Evolutionary conservation across 2,797 vertebrate species (phyloP).

Genomic region (Mus caroli): DNA sequence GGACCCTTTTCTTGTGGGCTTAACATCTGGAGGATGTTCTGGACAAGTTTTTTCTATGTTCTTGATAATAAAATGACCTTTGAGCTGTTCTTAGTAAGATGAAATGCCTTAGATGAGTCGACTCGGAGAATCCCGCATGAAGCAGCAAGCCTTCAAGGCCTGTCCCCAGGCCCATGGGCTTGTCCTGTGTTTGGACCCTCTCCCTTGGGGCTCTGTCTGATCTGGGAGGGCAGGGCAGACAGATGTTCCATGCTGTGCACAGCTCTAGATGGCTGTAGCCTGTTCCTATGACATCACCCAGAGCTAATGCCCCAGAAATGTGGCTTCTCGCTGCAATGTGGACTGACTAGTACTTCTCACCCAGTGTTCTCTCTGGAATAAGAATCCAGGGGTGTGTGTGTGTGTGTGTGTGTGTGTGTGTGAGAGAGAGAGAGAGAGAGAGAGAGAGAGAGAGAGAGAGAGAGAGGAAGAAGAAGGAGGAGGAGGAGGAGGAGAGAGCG

Average conservation of each 20-base stretch:
- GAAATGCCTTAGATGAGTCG: background rate
- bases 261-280: background rate
- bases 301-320: too few species aligned
- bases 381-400: background rate
- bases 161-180: background rate
- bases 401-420: background rate
- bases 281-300: fast-evolving
- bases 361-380: background rate
- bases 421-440: background rate
- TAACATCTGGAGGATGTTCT: constrained; percentile 47
- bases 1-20: constrained; percentile 36
- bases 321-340: background rate
- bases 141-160: background rate
- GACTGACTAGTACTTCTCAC: fast-evolving
- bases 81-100: background rate
- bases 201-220: background rate
- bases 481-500: too few species aligned
- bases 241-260: background rate
- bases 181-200: background rate
- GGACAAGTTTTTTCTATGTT: constrained; percentile 49
- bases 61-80: constrained; percentile 42
- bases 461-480: too few species aligned
- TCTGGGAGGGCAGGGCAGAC: fast-evolving
- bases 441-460: background rate
- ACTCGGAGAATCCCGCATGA: background rate